Evolutionary conservation across 1,140 invertebrate genomes (phyloP).

Genomic region (Patella vulgata): DNA sequence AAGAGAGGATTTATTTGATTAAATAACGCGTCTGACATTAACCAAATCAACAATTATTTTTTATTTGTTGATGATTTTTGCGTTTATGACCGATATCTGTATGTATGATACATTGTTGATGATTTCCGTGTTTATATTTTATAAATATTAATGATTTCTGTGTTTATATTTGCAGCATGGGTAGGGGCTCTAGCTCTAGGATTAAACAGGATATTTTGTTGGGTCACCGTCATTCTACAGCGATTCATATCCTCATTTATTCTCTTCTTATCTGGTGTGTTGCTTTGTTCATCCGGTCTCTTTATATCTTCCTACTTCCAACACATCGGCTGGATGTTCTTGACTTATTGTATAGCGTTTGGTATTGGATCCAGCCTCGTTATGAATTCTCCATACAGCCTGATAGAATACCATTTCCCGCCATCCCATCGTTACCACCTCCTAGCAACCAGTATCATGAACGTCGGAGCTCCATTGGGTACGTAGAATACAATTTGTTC

Average conservation of each 20-base stretch:
- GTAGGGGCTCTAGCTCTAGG: not conserved
- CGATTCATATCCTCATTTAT: not conserved
- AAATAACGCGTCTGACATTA: no score
- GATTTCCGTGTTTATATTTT: no score
- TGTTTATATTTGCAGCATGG: not conserved
- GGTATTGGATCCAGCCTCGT: slow-evolving; percentile 4
- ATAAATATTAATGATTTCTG: no score
- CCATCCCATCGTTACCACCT: slow-evolving; percentile 4
- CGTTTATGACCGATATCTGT: no score
- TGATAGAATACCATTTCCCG: slow-evolving; percentile 1
- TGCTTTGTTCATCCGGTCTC: not conserved
- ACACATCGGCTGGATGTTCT: not conserved
- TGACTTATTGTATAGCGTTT: not conserved
- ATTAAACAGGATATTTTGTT: slow-evolving; percentile 1
- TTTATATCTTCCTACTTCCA: not conserved
- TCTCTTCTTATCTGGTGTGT: slow-evolving; percentile 3
- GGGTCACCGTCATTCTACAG: slow-evolving; percentile 2
- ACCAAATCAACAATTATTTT: no score
- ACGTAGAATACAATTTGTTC: no score
- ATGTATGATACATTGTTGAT: no score
- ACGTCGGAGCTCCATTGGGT: slow-evolving; percentile 1
- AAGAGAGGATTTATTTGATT: no score
- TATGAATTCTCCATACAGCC: slow-evolving; percentile 4
- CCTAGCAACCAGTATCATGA: slow-evolving; percentile 3
- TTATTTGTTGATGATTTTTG: no score